Conservation (phyloP, 1,140 invertebrate species). For the Plutomurus gul region DNA sequence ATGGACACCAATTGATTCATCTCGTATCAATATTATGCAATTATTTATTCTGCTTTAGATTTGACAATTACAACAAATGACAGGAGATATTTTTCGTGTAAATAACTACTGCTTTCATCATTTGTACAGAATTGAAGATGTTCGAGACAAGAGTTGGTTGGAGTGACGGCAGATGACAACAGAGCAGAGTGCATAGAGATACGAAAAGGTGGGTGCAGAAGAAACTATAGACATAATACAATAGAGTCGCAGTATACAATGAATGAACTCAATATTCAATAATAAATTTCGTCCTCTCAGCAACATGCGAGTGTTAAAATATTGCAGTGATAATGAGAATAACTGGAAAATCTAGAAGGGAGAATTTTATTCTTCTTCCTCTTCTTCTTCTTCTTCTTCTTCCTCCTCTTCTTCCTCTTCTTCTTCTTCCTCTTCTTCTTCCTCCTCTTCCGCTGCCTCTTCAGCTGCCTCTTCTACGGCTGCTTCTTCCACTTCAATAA, state of each 20-base stretch:
- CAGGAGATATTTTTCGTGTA: neutral
- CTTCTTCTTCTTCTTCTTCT: constrained; percentile 62
- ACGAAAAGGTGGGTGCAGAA: constrained; percentile 17
- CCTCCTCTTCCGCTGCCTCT: constrained; percentile 50
- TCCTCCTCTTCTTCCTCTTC: constrained; percentile 75
- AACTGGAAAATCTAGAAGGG: neutral
- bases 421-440: constrained; percentile 68
- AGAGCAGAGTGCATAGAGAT: neutral
- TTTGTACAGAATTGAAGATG: neutral
- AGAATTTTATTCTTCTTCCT: constrained; percentile 54
- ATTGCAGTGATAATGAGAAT: neutral
- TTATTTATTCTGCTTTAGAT: neutral
- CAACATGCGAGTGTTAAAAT: neutral
- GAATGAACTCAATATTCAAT: neutral
- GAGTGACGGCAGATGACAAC: neutral
- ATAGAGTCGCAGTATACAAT: neutral
- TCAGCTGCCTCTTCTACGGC: constrained; percentile 36
- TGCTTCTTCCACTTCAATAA: constrained; percentile 58
- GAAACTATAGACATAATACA: neutral
- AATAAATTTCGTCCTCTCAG: neutral
- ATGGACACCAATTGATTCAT: too few relatives aligned
- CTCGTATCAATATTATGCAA: neutral
- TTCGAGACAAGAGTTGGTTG: neutral
- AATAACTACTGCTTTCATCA: too few relatives aligned
- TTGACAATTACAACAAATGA: too few relatives aligned